Evolutionary conservation across 2,888 invertebrate species (phyloP), one percentile per base, ranked within the genome.

Genomic region (Eremobia ochroleuca): DNA sequence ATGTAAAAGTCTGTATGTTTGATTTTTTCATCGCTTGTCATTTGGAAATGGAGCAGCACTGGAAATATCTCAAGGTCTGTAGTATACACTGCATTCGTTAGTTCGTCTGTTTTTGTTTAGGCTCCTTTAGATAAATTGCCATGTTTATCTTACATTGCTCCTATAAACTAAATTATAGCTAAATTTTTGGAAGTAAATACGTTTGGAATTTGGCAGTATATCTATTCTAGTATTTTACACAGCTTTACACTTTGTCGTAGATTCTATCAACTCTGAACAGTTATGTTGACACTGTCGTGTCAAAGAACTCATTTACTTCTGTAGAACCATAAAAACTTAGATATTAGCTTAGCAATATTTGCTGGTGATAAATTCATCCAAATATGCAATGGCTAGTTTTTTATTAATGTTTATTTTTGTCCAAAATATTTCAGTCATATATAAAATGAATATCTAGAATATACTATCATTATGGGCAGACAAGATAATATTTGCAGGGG

Each of bases 31-130:
- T 94, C 92, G 95, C 96, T 95, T 94, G 85, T 93, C 95, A 91
- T 92, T 93, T 88, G 94, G 94, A 94, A 90, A 91, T 79, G 94
- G 94, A 93, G 94, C 97, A 98, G 98, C 98, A 98, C 96, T 98
- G 98, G 98, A 98, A 98, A 96, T 98, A 98, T 96, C 97, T 98
- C 93, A 98, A 98, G 98, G 98, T 98, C 97, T 97, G 98, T 97
- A 96, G 92, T 86, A 94, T 94, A 94, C 93, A 94, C 93, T 72
- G 85, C 80, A 73, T 80, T 82, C 40, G 80, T 76, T 74, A 71
- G 75, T 77, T 81, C 73, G 64, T 83, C 73, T 68, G 59, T 73
- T 77, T 83, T 78, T 70, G 81, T 83, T 88, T 82, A 82, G 69
- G 69, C 81, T 81, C 72, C 65, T 49, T 31, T 31, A 65, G 75